These are phyloP conservation scores for Melanotaenia duboulayi DNA, from an alignment of 2,113 vertebrate species.

Conservation along the genomic window DNA sequence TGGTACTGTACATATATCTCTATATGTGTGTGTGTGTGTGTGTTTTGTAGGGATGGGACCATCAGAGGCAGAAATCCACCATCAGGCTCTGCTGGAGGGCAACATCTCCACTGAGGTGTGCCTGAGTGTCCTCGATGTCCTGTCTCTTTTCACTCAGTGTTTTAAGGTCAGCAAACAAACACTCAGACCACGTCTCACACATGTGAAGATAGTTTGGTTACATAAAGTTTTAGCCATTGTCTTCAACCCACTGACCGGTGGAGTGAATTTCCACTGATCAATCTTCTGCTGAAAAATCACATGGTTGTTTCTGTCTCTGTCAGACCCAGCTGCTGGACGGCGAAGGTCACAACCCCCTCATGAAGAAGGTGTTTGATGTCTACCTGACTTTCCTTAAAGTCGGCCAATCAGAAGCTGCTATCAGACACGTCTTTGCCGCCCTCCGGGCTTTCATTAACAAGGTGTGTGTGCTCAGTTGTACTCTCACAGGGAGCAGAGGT, in stretches of 20 bases:
- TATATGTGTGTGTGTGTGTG: neutral
- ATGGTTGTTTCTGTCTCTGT: slow-evolving; percentile 2
- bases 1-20: neutral
- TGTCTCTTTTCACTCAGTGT: slow-evolving; percentile 91
- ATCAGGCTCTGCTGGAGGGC: slow-evolving; percentile 93
- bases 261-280: too few species aligned
- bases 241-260: too few species aligned
- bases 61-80: slow-evolving; percentile 92
- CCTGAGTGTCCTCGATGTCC: slow-evolving; percentile 91
- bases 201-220: too few species aligned
- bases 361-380: slow-evolving; percentile 97
- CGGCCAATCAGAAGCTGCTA: slow-evolving; percentile 91
- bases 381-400: slow-evolving; percentile 94
- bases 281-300: too few species aligned
- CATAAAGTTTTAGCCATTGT: too few species aligned
- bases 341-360: slow-evolving; percentile 94
- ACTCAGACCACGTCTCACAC: neutral
- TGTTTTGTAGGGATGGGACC: slow-evolving; percentile 82
- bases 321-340: slow-evolving; percentile 92
- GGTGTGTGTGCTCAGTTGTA: slow-evolving; percentile 73
- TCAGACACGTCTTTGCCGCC: slow-evolving; percentile 92
- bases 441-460: slow-evolving; percentile 95
- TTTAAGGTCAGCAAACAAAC: slow-evolving; percentile 88
- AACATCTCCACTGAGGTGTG: slow-evolving; percentile 92
- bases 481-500: neutral